These are phyloP conservation scores for Drosophila nigromelanica DNA, from an alignment of 1,140 invertebrate species.

Conservation along the genomic window DNA sequence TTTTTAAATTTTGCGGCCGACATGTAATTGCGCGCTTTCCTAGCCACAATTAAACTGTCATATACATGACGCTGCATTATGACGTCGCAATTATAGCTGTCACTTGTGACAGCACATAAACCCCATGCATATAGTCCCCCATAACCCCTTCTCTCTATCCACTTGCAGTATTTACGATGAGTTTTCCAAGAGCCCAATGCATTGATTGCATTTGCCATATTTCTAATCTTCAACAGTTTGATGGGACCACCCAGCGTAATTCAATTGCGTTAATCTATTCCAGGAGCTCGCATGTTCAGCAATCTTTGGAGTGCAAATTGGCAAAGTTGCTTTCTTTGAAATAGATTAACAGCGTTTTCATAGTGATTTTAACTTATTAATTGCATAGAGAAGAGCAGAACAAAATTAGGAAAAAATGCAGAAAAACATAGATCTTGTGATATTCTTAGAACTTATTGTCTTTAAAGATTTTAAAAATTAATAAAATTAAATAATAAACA, in stretches of 20 bases:
- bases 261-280: slow-evolving; percentile 6
- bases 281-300: slow-evolving; percentile 5
- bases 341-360: neutral
- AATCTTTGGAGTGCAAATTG: neutral
- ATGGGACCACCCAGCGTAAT: slow-evolving; percentile 16
- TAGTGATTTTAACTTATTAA: neutral
- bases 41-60: slow-evolving; percentile 81
- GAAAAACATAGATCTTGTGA: too few species aligned
- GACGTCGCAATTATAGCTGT: slow-evolving; percentile 78
- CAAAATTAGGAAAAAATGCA: too few species aligned
- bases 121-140: slow-evolving; percentile 4
- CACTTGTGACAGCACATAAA: slow-evolving; percentile 67
- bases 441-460: too few species aligned
- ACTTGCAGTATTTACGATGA: slow-evolving; percentile 23
- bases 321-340: neutral
- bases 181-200: slow-evolving; percentile 34
- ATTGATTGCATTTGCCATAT: slow-evolving; percentile 32
- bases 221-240: slow-evolving; percentile 1
- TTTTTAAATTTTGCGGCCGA: slow-evolving; percentile 32
- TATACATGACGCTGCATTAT: slow-evolving; percentile 77
- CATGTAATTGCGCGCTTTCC: slow-evolving; percentile 79
- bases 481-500: too few species aligned
- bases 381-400: neutral
- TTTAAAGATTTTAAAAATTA: too few species aligned
- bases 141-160: too few species aligned